Conservation (phyloP, 2,113 vertebrate species). For the rat (Rattus norvegicus) region GRCr8 NC_086037.1:40438501-40439000, state of each 20-base stretch:
- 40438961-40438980: neutral
- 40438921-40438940: neutral
- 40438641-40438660: too few relatives aligned
- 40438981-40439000: neutral
- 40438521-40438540: neutral
- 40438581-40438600: neutral
- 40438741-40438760: neutral
- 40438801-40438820: neutral
- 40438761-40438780: neutral
- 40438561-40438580: neutral
- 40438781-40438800: neutral
- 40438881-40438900: neutral
- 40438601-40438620: neutral
- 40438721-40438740: neutral
- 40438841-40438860: neutral
- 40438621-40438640: neutral
- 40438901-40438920: neutral
- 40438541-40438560: neutral
- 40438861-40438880: neutral
- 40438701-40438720: neutral
- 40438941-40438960: neutral
- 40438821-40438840: neutral
- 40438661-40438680: too few relatives aligned
- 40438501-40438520: neutral
- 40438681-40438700: neutral